phyloP scores from a whole-genome alignment of 2,888 invertebrate species.

The Enchytraeus crypticus region DNA sequence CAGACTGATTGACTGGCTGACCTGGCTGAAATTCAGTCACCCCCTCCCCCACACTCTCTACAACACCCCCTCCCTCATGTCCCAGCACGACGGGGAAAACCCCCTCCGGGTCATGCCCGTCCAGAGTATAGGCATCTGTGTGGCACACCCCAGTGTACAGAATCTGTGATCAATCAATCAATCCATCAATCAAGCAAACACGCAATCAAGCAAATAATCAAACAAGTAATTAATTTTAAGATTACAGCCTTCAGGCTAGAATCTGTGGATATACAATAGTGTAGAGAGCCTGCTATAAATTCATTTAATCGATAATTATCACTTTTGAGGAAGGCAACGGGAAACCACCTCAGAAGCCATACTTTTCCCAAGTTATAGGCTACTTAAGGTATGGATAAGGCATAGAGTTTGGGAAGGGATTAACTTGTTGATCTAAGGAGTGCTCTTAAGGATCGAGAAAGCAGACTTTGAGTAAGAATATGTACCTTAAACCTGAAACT shows the following conservation, averaged over 20 bases:
- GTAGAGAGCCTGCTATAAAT: background rate
- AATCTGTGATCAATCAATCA: no score
- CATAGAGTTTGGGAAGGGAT: no score
- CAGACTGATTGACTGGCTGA: slow-evolving; percentile 30
- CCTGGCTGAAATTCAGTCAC: slow-evolving; percentile 69
- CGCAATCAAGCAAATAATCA: no score
- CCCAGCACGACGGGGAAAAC: slow-evolving; percentile 74
- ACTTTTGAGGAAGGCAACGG: no score
- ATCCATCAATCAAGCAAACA: no score
- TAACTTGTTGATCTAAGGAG: no score
- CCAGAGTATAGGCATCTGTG: slow-evolving; percentile 52
- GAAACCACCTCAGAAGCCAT: no score
- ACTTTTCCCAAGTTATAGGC: no score
- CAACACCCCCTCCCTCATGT: slow-evolving; percentile 87
- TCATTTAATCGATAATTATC: background rate
- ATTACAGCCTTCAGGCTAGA: background rate
- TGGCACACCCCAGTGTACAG: slow-evolving; percentile 56
- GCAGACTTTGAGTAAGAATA: no score
- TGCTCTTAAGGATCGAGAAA: no score
- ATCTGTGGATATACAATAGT: background rate
- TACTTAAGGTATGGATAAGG: no score
- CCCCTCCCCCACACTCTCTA: slow-evolving; percentile 90
- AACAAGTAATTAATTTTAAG: background rate
- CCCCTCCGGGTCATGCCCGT: slow-evolving; percentile 47
- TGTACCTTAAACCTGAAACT: no score